Evolutionary conservation across 2,888 invertebrate genomes (phyloP).

Genomic region (Stenodera caucasica): DNA sequence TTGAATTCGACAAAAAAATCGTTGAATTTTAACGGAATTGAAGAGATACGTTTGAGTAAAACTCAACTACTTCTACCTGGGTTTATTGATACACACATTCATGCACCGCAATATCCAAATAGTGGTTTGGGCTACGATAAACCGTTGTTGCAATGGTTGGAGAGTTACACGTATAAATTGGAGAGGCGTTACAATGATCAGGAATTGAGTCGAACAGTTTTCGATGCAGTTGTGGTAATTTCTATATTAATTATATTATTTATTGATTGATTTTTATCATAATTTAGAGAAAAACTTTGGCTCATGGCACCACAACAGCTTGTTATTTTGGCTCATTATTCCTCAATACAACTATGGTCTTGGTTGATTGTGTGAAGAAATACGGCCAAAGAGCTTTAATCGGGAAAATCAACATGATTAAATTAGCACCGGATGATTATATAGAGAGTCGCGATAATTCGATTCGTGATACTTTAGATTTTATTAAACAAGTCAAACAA

Average conservation of each 20-base stretch:
- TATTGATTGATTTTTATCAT: too few relatives aligned
- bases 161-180: slow-evolving; percentile 81
- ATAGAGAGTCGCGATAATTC: slow-evolving; percentile 69
- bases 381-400: slow-evolving; percentile 80
- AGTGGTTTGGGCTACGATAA: slow-evolving; percentile 80
- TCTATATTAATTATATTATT: too few relatives aligned
- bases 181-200: slow-evolving; percentile 72
- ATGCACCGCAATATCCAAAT: slow-evolving; percentile 88
- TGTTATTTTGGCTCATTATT: slow-evolving; percentile 85
- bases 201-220: slow-evolving; percentile 70
- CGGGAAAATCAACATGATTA: slow-evolving; percentile 85
- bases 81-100: slow-evolving; percentile 86
- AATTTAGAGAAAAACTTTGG: slow-evolving; percentile 70
- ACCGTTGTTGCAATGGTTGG: slow-evolving; percentile 81
- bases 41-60: slow-evolving; percentile 40
- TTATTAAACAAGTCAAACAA: slow-evolving; percentile 62
- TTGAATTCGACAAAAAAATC: slow-evolving; percentile 43
- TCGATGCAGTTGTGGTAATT: slow-evolving; percentile 76
- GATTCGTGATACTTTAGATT: slow-evolving; percentile 63
- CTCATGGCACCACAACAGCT: slow-evolving; percentile 85
- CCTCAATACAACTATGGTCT: slow-evolving; percentile 66
- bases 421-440: slow-evolving; percentile 56
- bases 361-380: slow-evolving; percentile 68
- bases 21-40: slow-evolving; percentile 34
- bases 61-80: slow-evolving; percentile 83